Conservation (phyloP, 35 echinoderm and acorn worm species). For the Chiridota heheva region DNA sequence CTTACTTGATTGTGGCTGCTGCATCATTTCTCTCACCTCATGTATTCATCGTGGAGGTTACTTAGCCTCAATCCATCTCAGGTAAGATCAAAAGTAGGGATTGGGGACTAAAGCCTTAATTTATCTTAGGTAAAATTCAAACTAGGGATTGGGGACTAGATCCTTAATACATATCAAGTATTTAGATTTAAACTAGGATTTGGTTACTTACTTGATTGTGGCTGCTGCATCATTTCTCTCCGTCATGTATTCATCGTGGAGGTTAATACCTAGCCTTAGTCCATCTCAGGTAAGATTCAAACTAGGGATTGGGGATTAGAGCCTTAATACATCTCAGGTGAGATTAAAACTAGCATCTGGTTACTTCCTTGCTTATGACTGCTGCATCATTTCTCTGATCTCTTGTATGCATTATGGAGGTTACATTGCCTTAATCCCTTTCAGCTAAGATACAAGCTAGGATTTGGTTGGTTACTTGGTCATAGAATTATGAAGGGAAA, state of each 20-base stretch:
- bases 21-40: slow-evolving; percentile 97
- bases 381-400: neutral
- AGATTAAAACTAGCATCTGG: too few relatives aligned
- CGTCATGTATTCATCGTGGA: slow-evolving; percentile 43
- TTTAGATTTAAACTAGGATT: too few relatives aligned
- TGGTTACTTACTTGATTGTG: slow-evolving; percentile 76
- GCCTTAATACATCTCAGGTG: too few relatives aligned
- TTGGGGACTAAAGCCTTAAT: too few relatives aligned
- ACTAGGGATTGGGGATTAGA: too few relatives aligned
- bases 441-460: too few relatives aligned
- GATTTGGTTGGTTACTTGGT: too few relatives aligned
- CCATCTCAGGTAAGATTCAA: neutral
- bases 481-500: too few relatives aligned
- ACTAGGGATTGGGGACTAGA: too few relatives aligned
- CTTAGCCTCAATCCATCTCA: neutral
- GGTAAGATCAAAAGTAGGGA: neutral
- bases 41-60: slow-evolving; percentile 16
- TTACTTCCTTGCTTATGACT: too few relatives aligned
- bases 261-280: neutral
- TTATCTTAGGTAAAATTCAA: too few relatives aligned
- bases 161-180: too few relatives aligned
- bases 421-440: neutral
- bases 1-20: slow-evolving; percentile 72
- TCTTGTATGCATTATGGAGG: neutral
- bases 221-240: slow-evolving; percentile 95